These are phyloP conservation scores for Catagonus wagneri DNA, from an alignment of 2,113 vertebrate species.

Conservation along the genomic window DNA sequence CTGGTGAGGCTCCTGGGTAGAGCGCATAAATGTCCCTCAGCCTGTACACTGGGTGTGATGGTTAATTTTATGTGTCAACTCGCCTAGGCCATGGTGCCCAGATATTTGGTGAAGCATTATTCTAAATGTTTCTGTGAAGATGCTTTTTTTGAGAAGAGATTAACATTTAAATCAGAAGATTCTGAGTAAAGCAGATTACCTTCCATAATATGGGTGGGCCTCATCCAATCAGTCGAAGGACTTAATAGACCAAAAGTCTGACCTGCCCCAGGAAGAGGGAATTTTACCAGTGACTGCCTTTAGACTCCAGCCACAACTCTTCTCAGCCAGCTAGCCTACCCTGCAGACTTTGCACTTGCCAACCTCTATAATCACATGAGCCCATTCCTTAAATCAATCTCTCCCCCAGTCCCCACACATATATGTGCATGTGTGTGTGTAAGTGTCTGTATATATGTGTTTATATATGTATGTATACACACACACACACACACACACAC, in stretches of 20 bases:
- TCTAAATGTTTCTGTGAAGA: background rate
- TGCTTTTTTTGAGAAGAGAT: background rate
- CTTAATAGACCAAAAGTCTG: background rate
- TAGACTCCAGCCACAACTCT: background rate
- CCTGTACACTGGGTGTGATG: background rate
- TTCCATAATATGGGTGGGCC: background rate
- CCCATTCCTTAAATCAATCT: background rate
- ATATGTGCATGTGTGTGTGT: background rate
- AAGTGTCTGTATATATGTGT: background rate
- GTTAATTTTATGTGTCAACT: background rate
- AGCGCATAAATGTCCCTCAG: background rate
- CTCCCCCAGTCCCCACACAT: fast-evolving
- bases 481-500: background rate
- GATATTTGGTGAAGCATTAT: background rate
- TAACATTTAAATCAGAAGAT: background rate
- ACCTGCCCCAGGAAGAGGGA: background rate
- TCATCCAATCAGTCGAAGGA: background rate
- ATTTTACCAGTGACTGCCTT: background rate
- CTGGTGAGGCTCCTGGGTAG: background rate
- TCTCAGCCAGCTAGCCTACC: background rate
- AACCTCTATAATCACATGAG: background rate
- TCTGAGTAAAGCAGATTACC: background rate
- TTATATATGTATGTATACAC: background rate
- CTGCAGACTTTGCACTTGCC: background rate
- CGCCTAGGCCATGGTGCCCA: background rate